These are phyloP conservation scores for Gallinago stenura DNA, from an alignment of 2,797 vertebrate genomes.

Conservation along the genomic window DNA sequence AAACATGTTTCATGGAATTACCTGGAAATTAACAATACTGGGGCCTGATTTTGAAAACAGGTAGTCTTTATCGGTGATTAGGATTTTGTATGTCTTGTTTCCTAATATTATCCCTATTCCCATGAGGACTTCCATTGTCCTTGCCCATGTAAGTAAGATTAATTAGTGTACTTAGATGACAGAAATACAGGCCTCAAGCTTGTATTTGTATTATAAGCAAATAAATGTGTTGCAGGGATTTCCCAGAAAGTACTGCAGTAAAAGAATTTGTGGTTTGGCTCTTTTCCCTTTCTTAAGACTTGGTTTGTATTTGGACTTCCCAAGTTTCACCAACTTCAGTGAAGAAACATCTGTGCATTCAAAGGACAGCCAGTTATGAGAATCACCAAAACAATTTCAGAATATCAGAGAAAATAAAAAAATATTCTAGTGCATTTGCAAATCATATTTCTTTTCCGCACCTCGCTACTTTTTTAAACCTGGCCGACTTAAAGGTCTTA, in stretches of 20 bases:
- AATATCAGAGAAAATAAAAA: background rate
- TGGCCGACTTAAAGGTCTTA: background rate
- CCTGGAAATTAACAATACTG: constrained; percentile 28
- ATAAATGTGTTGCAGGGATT: background rate
- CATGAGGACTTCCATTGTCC: background rate
- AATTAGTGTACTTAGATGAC: background rate
- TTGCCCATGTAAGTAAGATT: background rate
- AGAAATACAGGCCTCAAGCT: background rate
- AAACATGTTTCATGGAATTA: background rate
- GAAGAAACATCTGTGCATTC: background rate
- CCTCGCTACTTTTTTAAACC: background rate
- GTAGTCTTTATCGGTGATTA: background rate
- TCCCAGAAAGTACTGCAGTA: background rate
- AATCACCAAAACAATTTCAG: background rate
- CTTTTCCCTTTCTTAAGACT: background rate
- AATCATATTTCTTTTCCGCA: background rate
- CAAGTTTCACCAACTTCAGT: background rate
- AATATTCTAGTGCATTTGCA: background rate
- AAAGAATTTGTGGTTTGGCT: background rate
- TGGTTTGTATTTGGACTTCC: background rate
- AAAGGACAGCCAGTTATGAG: background rate
- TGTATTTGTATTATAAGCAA: background rate
- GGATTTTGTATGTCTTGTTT: background rate
- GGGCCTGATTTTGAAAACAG: background rate
- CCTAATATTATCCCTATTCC: background rate